Percentiles rank a stretch among this genome's conserved stretches.
phyloP scores from a whole-genome alignment of 2,797 vertebrate genomes.

The Sparidentex hasta region DNA sequence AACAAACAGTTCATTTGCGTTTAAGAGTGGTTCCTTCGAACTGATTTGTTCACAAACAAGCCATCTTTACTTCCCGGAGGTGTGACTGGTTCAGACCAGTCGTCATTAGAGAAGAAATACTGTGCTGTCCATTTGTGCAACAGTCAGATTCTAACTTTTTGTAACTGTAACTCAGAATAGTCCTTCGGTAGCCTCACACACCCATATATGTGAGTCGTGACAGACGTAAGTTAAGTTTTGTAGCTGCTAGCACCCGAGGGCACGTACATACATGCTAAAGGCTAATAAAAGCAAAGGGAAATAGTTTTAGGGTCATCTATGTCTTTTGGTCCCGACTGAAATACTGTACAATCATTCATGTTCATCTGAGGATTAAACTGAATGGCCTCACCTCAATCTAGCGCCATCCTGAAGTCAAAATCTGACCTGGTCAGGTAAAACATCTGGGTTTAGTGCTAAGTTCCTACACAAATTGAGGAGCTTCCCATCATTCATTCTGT shows the following conservation, averaged over 20 bases:
- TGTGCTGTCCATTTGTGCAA: not conserved
- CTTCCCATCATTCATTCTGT: not conserved
- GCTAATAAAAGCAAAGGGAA: not conserved
- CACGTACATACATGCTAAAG: not conserved
- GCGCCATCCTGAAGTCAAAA: not conserved
- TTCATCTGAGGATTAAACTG: no score
- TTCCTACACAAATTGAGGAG: not conserved
- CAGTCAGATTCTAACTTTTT: not conserved
- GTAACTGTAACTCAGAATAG: not conserved
- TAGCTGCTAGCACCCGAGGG: not conserved
- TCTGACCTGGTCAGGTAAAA: no score
- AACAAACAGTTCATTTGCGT: no score
- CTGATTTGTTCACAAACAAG: no score
- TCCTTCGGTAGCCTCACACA: not conserved
- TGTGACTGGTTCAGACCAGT: not conserved
- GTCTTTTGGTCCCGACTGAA: no score
- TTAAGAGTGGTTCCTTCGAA: no score
- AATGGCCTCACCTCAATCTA: not conserved
- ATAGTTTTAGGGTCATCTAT: no score
- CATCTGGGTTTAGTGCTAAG: not conserved
- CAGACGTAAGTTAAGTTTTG: not conserved
- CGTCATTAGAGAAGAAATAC: slow-evolving; percentile 1
- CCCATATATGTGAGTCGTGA: not conserved
- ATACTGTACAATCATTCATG: no score
- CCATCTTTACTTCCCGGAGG: no score